Evolutionary conservation across 2,113 vertebrate species (phyloP).

Genomic region (Crotalus viridis): DNA sequence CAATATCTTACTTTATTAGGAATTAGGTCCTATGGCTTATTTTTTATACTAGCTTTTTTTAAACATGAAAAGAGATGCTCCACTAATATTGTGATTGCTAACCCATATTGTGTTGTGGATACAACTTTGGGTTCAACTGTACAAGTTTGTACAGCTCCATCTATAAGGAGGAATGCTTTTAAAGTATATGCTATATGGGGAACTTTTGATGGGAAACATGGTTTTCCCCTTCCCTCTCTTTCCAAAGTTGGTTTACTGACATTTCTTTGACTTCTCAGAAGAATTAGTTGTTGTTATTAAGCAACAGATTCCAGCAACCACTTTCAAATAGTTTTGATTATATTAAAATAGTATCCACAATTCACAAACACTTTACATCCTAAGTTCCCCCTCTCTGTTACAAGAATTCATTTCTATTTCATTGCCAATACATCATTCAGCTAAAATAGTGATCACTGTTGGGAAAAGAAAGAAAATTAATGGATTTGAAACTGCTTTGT

Average conservation of each 20-base stretch:
- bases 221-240: background rate
- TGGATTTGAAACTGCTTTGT: conserved; percentile 30
- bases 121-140: background rate
- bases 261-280: conserved; percentile 73
- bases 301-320: conserved; percentile 69
- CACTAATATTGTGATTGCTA: background rate
- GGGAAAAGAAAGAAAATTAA: conserved; percentile 16
- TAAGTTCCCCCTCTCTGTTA: conserved; percentile 34
- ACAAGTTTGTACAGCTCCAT: conserved; percentile 28
- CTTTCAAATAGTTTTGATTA: conserved; percentile 60
- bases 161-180: conserved; percentile 11
- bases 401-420: conserved; percentile 54
- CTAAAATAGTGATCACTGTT: conserved; percentile 2
- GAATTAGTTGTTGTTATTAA: conserved; percentile 75
- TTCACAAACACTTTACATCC: conserved; percentile 40
- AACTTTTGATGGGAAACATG: conserved; percentile 22
- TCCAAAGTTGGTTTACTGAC: conserved; percentile 64
- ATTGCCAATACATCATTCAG: conserved; percentile 23
- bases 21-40: too few relatives aligned
- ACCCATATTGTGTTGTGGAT: background rate
- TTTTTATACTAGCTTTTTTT: too few relatives aligned
- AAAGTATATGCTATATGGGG: conserved; percentile 32
- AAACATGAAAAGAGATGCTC: conserved; percentile 20
- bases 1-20: background rate
- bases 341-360: conserved; percentile 33